Evolutionary conservation across 2,113 vertebrate genomes (phyloP).

Genomic region (Saimiri boliviensis): DNA sequence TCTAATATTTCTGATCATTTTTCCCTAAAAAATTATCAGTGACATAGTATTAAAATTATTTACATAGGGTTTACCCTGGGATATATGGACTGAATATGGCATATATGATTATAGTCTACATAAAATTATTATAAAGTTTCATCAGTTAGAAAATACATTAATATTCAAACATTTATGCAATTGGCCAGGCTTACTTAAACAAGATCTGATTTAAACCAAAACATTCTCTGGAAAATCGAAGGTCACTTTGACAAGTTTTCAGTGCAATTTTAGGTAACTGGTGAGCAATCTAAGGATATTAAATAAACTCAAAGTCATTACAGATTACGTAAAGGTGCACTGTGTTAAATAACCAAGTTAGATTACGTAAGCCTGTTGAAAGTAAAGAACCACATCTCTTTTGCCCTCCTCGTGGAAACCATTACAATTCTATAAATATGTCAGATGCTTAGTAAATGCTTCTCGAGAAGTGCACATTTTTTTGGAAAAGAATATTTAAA

Average conservation of each 20-base stretch:
- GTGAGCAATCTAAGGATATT: constrained; percentile 24
- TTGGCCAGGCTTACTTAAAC: not conserved
- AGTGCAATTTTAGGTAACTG: not conserved
- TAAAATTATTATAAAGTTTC: not conserved
- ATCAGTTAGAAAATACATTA: not conserved
- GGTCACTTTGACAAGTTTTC: constrained; percentile 1
- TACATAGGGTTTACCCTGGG: not conserved
- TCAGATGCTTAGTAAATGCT: not conserved
- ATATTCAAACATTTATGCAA: not conserved
- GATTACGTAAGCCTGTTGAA: not conserved
- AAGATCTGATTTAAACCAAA: not conserved
- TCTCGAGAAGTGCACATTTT: not conserved
- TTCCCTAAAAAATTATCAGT: not conserved
- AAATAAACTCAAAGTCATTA: constrained; percentile 29
- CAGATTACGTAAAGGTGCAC: not conserved
- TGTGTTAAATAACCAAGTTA: constrained; percentile 3
- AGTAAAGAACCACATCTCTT: constrained; percentile 10
- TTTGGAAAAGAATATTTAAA: not conserved
- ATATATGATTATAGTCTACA: not conserved
- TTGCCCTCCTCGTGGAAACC: not conserved
- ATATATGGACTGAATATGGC: not conserved
- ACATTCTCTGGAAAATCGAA: constrained; percentile 2
- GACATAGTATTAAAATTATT: not conserved
- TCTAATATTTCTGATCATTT: not conserved
- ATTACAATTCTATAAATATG: constrained; percentile 40